Conservation (phyloP, 2,113 vertebrate species). For the Pseudolaguvia tuberculata region DNA sequence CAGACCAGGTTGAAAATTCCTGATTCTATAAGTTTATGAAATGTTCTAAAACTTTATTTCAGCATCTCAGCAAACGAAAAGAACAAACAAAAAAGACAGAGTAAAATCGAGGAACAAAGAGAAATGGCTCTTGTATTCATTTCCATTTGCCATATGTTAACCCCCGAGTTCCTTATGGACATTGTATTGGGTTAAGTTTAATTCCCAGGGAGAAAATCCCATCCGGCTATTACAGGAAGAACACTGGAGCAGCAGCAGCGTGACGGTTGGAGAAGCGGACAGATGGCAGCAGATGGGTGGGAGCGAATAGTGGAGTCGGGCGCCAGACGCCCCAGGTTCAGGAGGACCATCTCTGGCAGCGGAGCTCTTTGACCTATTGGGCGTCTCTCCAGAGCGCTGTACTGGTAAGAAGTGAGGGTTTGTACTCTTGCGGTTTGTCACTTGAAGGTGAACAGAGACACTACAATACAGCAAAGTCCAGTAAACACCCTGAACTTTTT, state of each 20-base stretch:
- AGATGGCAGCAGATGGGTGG: conserved; percentile 74
- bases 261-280: conserved; percentile 60
- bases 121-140: background rate
- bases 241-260: conserved; percentile 24
- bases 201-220: conserved; percentile 51
- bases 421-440: background rate
- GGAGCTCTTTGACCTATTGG: conserved; percentile 63
- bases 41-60: too few relatives aligned
- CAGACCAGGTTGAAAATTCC: too few relatives aligned
- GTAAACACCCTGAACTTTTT: background rate
- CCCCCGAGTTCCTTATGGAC: background rate
- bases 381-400: conserved; percentile 25
- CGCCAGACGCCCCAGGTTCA: conserved; percentile 57
- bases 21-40: too few relatives aligned
- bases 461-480: background rate
- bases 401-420: conserved; percentile 2
- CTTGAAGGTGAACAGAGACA: too few relatives aligned
- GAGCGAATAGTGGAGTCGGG: conserved; percentile 66
- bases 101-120: too few relatives aligned
- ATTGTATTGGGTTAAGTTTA: background rate
- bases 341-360: conserved; percentile 58
- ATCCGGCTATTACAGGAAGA: conserved; percentile 10
- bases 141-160: conserved; percentile 5
- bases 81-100: background rate
- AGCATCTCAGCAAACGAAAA: too few relatives aligned